Conservation (phyloP, 2,888 invertebrate genomes). For the Schizotus pectinicornis region DNA sequence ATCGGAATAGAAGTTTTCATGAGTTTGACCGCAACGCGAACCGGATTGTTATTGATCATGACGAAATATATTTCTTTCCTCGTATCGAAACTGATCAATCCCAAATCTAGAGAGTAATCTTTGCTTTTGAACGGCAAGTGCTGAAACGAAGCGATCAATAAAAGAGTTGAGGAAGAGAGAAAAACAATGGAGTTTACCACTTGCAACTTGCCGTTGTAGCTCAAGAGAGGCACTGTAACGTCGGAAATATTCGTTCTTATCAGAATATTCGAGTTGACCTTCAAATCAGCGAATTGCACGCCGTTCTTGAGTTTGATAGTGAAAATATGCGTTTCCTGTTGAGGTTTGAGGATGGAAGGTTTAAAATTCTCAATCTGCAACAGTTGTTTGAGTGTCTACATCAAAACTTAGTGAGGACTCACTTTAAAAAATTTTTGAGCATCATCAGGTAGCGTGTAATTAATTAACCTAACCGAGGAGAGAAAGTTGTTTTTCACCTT, state of each 20-base stretch:
- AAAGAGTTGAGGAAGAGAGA: not conserved
- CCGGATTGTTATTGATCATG: constrained; percentile 77
- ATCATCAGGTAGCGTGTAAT: constrained; percentile 69
- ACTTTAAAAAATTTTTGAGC: constrained; percentile 68
- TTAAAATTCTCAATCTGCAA: constrained; percentile 67
- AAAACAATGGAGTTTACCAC: constrained; percentile 56
- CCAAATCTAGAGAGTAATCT: constrained; percentile 65
- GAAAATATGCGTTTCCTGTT: constrained; percentile 65
- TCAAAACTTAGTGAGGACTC: constrained; percentile 40
- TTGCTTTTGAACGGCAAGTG: constrained; percentile 54
- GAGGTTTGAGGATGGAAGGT: constrained; percentile 66
- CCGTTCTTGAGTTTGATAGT: constrained; percentile 63
- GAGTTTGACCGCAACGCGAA: constrained; percentile 68
- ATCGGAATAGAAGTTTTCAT: constrained; percentile 68
- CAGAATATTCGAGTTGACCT: constrained; percentile 67
- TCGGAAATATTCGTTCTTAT: constrained; percentile 78
- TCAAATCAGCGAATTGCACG: constrained; percentile 60
- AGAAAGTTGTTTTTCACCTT: constrained; percentile 74
- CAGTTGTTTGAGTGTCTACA: constrained; percentile 9
- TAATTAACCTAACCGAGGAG: constrained; percentile 74
- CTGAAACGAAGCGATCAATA: constrained; percentile 41
- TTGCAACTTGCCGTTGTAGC: constrained; percentile 75
- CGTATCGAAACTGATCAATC: constrained; percentile 68
- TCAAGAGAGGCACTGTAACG: constrained; percentile 71
- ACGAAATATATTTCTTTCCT: constrained; percentile 75